Conservation (phyloP, 2,888 invertebrate genomes). For the Epinotia nisella region DNA sequence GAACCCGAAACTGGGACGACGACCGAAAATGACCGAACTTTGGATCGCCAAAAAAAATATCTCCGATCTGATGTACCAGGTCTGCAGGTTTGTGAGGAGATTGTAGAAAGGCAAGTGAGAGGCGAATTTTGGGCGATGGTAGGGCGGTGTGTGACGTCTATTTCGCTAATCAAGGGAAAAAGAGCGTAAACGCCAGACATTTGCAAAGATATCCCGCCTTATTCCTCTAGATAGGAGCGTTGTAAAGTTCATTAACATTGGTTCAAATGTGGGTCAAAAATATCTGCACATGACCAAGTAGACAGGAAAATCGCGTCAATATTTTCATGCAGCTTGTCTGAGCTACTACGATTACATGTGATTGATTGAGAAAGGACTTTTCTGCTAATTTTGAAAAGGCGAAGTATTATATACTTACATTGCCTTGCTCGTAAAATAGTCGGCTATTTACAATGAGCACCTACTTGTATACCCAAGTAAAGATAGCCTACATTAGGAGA, state of each 20-base stretch:
- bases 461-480: not conserved
- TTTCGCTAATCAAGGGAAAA: constrained; percentile 10
- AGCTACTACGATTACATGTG: not conserved
- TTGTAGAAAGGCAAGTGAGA: constrained; percentile 59
- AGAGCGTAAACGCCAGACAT: not conserved
- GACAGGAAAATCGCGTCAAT: not conserved
- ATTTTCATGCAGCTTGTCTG: not conserved
- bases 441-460: not conserved
- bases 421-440: not conserved
- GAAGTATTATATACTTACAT: too few species aligned
- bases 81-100: constrained; percentile 77
- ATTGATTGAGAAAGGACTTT: not conserved
- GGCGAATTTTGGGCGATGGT: constrained; percentile 54
- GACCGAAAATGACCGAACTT: constrained; percentile 66
- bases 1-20: constrained; percentile 72
- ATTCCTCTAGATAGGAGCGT: not conserved
- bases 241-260: constrained; percentile 22
- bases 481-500: too few species aligned
- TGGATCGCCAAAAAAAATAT: constrained; percentile 70
- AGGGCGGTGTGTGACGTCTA: constrained; percentile 27
- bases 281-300: constrained; percentile 15
- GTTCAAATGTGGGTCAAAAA: constrained; percentile 15
- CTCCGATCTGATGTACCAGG: constrained; percentile 69
- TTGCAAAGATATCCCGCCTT: not conserved
- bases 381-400: not conserved